Conservation (phyloP, 2,888 invertebrate genomes). For the Aspidiotus rigidus region DNA sequence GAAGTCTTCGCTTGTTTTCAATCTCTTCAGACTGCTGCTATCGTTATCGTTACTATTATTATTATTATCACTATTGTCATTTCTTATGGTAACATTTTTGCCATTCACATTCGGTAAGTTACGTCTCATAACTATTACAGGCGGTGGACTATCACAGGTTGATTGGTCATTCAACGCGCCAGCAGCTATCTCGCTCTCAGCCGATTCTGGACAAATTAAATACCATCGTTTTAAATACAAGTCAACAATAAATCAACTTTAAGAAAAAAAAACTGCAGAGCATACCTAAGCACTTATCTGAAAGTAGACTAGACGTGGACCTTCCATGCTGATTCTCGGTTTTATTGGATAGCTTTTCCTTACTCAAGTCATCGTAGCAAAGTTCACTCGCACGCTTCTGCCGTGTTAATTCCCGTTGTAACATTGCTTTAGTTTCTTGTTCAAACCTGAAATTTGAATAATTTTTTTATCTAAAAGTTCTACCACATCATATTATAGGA, state of each 20-base stretch:
- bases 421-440: slow-evolving; percentile 63
- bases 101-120: slow-evolving; percentile 20
- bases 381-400: slow-evolving; percentile 17
- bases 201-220: slow-evolving; percentile 1
- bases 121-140: slow-evolving; percentile 21
- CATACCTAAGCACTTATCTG: neutral
- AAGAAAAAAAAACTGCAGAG: neutral
- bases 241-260: no score
- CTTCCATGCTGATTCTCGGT: slow-evolving; percentile 8
- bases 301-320: slow-evolving; percentile 1
- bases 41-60: slow-evolving; percentile 12
- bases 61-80: slow-evolving; percentile 13
- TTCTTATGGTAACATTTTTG: slow-evolving; percentile 8
- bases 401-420: slow-evolving; percentile 44
- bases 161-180: slow-evolving; percentile 5
- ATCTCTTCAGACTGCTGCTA: slow-evolving; percentile 40
- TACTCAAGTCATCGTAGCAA: slow-evolving; percentile 29
- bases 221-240: neutral
- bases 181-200: neutral
- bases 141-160: slow-evolving; percentile 21
- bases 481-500: no score
- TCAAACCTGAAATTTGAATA: slow-evolving; percentile 50
- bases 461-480: neutral
- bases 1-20: slow-evolving; percentile 44
- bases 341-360: slow-evolving; percentile 36